These are phyloP conservation scores for Pyrgus malvae DNA, from an alignment of 2,888 invertebrate species.

Conservation along the genomic window DNA sequence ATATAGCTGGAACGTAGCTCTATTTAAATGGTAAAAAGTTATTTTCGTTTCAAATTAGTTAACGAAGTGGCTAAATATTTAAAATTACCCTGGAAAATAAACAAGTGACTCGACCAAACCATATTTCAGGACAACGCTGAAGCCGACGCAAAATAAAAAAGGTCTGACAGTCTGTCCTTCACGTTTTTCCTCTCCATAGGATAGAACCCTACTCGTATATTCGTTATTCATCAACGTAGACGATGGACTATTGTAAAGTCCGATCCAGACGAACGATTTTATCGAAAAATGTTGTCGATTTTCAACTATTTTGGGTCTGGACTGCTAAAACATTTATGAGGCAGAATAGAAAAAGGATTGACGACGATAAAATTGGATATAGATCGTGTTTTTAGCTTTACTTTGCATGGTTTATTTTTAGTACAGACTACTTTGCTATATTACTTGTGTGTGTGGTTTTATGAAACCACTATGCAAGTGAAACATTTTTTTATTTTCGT, in stretches of 20 bases:
- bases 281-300: conserved; percentile 1
- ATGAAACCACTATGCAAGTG: too few relatives aligned
- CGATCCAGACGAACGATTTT: conserved; percentile 8
- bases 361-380: not conserved
- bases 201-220: conserved; percentile 23
- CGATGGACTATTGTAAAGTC: conserved; percentile 22
- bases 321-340: conserved; percentile 3
- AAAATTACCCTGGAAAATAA: conserved; percentile 2
- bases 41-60: too few relatives aligned
- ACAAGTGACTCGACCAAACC: conserved; percentile 17
- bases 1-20: too few relatives aligned
- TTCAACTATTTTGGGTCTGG: not conserved
- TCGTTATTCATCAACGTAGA: conserved; percentile 23
- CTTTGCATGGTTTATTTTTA: too few relatives aligned
- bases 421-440: too few relatives aligned
- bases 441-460: too few relatives aligned
- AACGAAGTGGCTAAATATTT: not conserved
- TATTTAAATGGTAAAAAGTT: too few relatives aligned
- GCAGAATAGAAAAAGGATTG: not conserved
- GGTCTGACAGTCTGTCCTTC: conserved; percentile 25
- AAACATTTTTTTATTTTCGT: too few relatives aligned
- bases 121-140: conserved; percentile 24
- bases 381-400: too few relatives aligned
- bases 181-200: conserved; percentile 27
- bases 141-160: conserved; percentile 25